Percentiles rank a stretch among this genome's conserved stretches.
These are phyloP conservation scores for Caenorhabditis plicata DNA, from an alignment of 2,888 invertebrate species.

Conservation along the genomic window DNA sequence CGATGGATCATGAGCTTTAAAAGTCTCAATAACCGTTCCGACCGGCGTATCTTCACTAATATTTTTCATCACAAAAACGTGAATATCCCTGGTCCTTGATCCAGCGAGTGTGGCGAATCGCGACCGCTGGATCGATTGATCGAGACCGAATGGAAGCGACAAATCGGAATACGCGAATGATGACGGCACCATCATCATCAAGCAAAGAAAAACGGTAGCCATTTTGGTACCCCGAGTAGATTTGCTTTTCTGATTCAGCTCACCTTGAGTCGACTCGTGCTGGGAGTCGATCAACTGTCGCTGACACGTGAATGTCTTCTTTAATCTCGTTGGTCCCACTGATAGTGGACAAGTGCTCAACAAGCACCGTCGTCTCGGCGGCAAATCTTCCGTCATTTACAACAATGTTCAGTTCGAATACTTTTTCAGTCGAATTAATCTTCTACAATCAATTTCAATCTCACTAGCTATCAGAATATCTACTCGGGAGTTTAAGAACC, in stretches of 20 bases:
- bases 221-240: slow-evolving; percentile 3
- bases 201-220: no score
- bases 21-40: slow-evolving; percentile 58
- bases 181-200: neutral
- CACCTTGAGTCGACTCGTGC: slow-evolving; percentile 91
- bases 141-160: slow-evolving; percentile 52
- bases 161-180: slow-evolving; percentile 37
- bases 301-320: slow-evolving; percentile 68
- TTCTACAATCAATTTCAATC: no score
- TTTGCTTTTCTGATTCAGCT: slow-evolving; percentile 86
- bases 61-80: slow-evolving; percentile 61
- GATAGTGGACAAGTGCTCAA: slow-evolving; percentile 88
- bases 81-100: slow-evolving; percentile 46
- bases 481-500: no score
- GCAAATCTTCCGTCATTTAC: slow-evolving; percentile 87
- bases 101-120: slow-evolving; percentile 53
- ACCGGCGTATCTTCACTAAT: slow-evolving; percentile 59
- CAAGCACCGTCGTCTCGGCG: slow-evolving; percentile 91
- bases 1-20: slow-evolving; percentile 59
- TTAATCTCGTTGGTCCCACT: slow-evolving; percentile 97
- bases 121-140: slow-evolving; percentile 42
- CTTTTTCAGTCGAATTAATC: no score
- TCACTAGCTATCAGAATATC: no score
- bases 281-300: slow-evolving; percentile 69
- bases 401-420: slow-evolving; percentile 84